Base-by-base conservation (phyloP, 37 sponge, comb jelly and placozoan genomes). In the Mnemiopsis leidyi region DNA sequence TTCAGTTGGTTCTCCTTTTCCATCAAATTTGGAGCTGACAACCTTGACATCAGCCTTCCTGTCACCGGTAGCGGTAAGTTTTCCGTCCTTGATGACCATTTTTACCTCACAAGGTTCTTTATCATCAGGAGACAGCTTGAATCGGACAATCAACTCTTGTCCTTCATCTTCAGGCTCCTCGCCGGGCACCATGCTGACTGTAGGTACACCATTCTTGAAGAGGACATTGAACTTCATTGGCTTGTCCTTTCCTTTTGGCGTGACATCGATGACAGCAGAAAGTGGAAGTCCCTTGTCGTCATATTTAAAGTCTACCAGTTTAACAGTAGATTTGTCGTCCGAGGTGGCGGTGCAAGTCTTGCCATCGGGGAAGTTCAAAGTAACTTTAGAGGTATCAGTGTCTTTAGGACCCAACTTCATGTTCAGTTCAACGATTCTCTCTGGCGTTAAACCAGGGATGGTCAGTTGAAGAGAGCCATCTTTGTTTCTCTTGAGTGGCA, bases 1-100 rank as follows among this genome's bases (percentile, higher is more conserved):
- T 25, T 85, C 90, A 38, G 90, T 40, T 38, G 90, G 90, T 40
- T 85, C 90, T 21, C 90, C 90, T 13, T 85, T 85, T 23, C 61
- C 61, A 38, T 85, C 90, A 23, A 85, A 85, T 26, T 85, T 85
- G 30, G 61, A 40, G 61, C 90, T 85, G 61, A 40, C 35, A 85
- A 85, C 90, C 24, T 85, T 85, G 30, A 85, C 90, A 85, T 85
- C 90, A 39, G 90, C 90, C 61, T 85, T 85, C 7, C 39, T 33
- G 35, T 85, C 90, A n/a, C 90, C 35, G 25, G 90, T 40, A 3
- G 90, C 90, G 2, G 90, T 85, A 5, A 85, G 29, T 26, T 85
- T 85, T 0, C 90, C 90, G 26, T 85, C 90, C 61, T 85, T 85
- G 48, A 85, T 85, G 61, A 32, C 23, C 90, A 85, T 85, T 39